A percentile compares a stretch with the other conserved stretches of the same genome.
phyloP scores from a whole-genome alignment of 1,140 invertebrate species.

The Diorhabda carinulata region DNA sequence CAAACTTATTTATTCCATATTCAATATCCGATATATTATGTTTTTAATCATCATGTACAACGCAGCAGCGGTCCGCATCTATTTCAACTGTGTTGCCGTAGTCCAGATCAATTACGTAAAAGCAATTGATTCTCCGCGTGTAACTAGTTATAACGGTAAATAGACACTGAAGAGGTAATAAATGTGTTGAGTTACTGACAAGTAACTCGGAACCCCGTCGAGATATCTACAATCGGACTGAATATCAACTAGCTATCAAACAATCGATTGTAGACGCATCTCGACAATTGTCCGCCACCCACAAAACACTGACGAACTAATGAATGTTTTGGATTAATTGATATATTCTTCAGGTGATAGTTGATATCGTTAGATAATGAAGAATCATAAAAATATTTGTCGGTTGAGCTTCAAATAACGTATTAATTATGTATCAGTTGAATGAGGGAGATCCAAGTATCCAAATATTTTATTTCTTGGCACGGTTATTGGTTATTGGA shows the following conservation, averaged over 20 bases:
- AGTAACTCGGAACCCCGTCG: conserved; percentile 27
- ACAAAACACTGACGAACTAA: background rate
- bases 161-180: conserved; percentile 22
- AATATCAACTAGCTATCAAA: conserved; percentile 24
- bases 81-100: background rate
- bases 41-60: background rate
- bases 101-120: conserved; percentile 14
- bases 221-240: conserved; percentile 22
- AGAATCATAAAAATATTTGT: too few species aligned
- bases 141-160: conserved; percentile 14
- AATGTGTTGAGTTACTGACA: conserved; percentile 30
- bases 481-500: too few species aligned
- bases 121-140: conserved; percentile 11
- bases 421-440: too few species aligned
- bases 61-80: background rate
- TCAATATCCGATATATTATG: too few species aligned
- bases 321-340: too few species aligned
- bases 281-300: conserved; percentile 3
- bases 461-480: too few species aligned
- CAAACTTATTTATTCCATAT: too few species aligned
- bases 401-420: too few species aligned
- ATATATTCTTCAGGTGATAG: too few species aligned
- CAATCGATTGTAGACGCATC: conserved; percentile 27
- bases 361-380: too few species aligned
- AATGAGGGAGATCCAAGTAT: too few species aligned